phyloP scores from a whole-genome alignment of 2,113 vertebrate genomes.

The Romanogobio albipinnatus region DNA sequence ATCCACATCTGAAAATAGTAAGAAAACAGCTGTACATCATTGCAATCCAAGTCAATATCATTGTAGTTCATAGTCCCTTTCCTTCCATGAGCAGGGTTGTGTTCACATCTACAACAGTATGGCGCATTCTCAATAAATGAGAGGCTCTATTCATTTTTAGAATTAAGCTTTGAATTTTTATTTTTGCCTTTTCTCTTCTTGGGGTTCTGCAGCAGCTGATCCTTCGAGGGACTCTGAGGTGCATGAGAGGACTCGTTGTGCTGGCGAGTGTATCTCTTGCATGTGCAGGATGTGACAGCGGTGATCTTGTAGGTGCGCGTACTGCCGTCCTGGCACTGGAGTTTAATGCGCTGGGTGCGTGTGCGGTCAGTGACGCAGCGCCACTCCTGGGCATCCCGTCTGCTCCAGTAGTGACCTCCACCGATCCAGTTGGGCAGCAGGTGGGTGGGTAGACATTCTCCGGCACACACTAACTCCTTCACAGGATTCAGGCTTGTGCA shows the following conservation, averaged over 20 bases:
- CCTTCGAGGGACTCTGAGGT: constrained; percentile 77
- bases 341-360: constrained; percentile 87
- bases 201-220: constrained; percentile 72
- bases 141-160: constrained; percentile 53
- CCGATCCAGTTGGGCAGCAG: constrained; percentile 96
- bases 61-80: constrained; percentile 1
- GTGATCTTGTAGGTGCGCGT: constrained; percentile 93
- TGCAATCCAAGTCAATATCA: background rate
- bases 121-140: background rate
- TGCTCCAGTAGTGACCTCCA: constrained; percentile 88
- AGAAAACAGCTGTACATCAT: constrained; percentile 27
- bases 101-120: background rate
- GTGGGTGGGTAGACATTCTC: constrained; percentile 89
- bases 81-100: constrained; percentile 9
- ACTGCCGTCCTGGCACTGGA: constrained; percentile 91
- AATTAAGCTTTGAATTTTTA: constrained; percentile 73
- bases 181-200: constrained; percentile 77
- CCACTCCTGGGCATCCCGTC: constrained; percentile 88
- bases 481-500: constrained; percentile 92
- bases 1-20: constrained; percentile 23
- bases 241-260: constrained; percentile 91
- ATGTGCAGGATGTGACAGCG: constrained; percentile 92
- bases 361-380: constrained; percentile 92
- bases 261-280: constrained; percentile 89
- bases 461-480: constrained; percentile 95